Evolutionary conservation across 2,797 vertebrate genomes (phyloP).

Genomic region (Cygnus olor): DNA sequence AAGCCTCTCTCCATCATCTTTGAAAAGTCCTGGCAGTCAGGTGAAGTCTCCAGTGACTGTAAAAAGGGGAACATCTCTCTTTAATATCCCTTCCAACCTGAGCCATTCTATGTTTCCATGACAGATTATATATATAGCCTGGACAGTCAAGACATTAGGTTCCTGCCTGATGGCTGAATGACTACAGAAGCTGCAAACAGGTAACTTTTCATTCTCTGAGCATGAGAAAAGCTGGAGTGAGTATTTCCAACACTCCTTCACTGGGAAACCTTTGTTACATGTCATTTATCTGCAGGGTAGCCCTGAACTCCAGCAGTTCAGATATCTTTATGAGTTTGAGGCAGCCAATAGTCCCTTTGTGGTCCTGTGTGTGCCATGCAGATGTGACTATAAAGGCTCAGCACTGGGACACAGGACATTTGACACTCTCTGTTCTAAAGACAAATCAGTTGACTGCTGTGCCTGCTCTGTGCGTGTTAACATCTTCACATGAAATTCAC

Average conservation of each 20-base stretch:
- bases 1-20: no score
- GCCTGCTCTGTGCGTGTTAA: no score
- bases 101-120: no score
- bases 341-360: not conserved
- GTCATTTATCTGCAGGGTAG: not conserved
- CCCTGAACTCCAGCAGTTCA: not conserved
- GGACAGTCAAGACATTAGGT: not conserved
- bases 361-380: not conserved
- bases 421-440: not conserved
- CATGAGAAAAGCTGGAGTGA: not conserved
- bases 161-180: not conserved
- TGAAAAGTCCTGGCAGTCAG: no score
- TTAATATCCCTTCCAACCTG: no score
- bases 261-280: not conserved
- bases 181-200: not conserved
- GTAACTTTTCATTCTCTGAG: not conserved
- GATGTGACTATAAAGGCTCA: not conserved
- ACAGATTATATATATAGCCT: not conserved
- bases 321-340: not conserved
- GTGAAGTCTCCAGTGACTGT: no score
- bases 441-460: not conserved
- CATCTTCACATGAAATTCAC: not conserved
- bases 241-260: not conserved
- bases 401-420: not conserved
- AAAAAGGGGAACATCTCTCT: no score